Evolutionary conservation across 2,888 invertebrate genomes (phyloP).

Genomic region (Lobophora halterata): DNA sequence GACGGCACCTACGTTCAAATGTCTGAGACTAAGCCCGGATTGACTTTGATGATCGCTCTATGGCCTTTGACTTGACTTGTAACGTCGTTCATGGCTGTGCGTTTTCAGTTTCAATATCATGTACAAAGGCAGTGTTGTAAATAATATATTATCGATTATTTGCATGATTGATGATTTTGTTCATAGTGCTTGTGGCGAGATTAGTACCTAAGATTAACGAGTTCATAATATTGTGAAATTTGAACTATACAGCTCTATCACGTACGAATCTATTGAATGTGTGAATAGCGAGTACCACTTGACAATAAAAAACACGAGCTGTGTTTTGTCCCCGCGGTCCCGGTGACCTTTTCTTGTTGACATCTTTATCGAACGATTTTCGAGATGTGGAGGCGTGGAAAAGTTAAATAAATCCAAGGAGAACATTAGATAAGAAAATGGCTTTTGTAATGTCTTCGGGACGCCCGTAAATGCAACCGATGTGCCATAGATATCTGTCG

Average conservation of each 20-base stretch:
- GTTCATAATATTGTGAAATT: constrained; percentile 10
- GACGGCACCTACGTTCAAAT: constrained; percentile 30
- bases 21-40: constrained; percentile 21
- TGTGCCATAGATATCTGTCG: constrained; percentile 70
- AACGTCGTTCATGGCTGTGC: constrained; percentile 1
- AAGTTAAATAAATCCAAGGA: constrained; percentile 77
- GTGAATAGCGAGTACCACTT: constrained; percentile 36
- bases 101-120: too few relatives aligned
- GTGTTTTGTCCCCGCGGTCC: constrained; percentile 45
- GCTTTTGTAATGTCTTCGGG: constrained; percentile 79
- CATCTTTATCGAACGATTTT: constrained; percentile 74
- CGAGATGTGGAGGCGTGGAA: constrained; percentile 74
- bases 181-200: neutral
- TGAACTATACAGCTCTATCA: constrained; percentile 11
- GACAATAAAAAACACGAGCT: constrained; percentile 43
- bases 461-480: constrained; percentile 76
- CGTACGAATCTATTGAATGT: constrained; percentile 27
- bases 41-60: constrained; percentile 19
- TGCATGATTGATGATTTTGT: neutral
- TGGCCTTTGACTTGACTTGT: constrained; percentile 9
- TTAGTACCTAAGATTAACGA: constrained; percentile 4
- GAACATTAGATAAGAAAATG: constrained; percentile 78
- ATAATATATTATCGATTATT: constrained; percentile 1
- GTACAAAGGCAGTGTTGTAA: too few relatives aligned
- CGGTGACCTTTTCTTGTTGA: constrained; percentile 71